These are phyloP conservation scores for Microcebus ravelobensis DNA, from an alignment of 2,113 vertebrate genomes.

Conservation along the genomic window DNA sequence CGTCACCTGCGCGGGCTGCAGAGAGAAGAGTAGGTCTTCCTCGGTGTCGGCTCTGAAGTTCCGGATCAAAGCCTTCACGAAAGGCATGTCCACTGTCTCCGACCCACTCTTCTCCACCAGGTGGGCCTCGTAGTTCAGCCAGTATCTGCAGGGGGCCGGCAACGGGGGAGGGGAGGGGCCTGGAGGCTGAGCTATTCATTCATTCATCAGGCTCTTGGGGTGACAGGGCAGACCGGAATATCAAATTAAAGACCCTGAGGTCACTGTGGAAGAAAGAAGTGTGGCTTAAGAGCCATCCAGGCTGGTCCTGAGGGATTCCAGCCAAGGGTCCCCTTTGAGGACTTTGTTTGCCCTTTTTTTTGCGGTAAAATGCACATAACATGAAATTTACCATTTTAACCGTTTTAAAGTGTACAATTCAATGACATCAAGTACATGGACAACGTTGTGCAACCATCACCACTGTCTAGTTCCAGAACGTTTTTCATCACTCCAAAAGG, in stretches of 20 bases:
- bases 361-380: not conserved
- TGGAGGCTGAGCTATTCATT: not conserved
- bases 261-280: not conserved
- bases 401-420: not conserved
- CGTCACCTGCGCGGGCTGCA: conserved; percentile 74
- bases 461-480: not conserved
- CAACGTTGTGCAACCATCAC: no score
- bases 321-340: not conserved
- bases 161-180: not conserved
- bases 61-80: conserved; percentile 58
- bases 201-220: not conserved
- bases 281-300: not conserved
- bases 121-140: conserved; percentile 48
- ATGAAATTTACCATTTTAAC: not conserved
- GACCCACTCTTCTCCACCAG: not conserved
- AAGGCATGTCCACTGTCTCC: not conserved
- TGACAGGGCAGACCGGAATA: not conserved
- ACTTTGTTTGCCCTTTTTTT: not conserved
- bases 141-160: conserved; percentile 61
- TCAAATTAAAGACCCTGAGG: no score
- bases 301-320: not conserved
- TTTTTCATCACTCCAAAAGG: not conserved
- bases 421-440: not conserved
- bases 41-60: conserved; percentile 53
- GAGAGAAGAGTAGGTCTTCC: conserved; percentile 64